Conservation (phyloP, 2,888 invertebrate species). For the Cryptocephalus moraei region DNA sequence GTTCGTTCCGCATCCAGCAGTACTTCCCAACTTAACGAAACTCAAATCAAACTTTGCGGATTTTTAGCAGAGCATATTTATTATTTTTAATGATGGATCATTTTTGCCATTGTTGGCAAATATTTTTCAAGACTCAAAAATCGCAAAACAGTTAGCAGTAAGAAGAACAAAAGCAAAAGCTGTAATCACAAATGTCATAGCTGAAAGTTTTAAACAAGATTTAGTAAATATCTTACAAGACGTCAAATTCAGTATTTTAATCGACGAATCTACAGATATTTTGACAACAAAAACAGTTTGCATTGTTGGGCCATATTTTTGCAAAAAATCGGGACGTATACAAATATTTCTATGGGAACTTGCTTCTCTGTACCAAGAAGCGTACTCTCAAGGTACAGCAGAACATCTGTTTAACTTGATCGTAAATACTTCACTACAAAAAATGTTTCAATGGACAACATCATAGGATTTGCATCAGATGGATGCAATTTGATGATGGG, state of each 20-base stretch:
- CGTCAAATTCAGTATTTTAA: conserved; percentile 16
- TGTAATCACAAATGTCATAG: neutral
- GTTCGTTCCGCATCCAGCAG: too few relatives aligned
- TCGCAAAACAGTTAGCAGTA: conserved; percentile 6
- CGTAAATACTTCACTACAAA: too few relatives aligned
- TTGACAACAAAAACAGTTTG: conserved; percentile 19
- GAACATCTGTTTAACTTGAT: conserved; percentile 5
- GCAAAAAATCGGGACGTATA: conserved; percentile 4
- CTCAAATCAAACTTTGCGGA: conserved; percentile 11
- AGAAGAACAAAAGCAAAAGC: neutral
- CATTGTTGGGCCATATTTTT: conserved; percentile 19
- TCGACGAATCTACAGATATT: conserved; percentile 23
- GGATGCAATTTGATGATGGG: conserved; percentile 29
- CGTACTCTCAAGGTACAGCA: conserved; percentile 3
- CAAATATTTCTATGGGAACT: conserved; percentile 6
- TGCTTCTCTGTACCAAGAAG: neutral
- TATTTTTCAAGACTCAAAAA: conserved; percentile 9
- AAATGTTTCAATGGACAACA: too few relatives aligned
- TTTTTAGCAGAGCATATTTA: conserved; percentile 12
- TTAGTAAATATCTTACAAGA: neutral
- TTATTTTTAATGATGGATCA: conserved; percentile 10
- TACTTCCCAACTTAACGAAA: too few relatives aligned
- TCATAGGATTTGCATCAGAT: conserved; percentile 24
- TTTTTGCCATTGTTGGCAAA: conserved; percentile 6
- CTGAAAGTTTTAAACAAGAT: neutral